phyloP scores from a whole-genome alignment of 2,888 invertebrate species.

The Agriopis marginaria region DNA sequence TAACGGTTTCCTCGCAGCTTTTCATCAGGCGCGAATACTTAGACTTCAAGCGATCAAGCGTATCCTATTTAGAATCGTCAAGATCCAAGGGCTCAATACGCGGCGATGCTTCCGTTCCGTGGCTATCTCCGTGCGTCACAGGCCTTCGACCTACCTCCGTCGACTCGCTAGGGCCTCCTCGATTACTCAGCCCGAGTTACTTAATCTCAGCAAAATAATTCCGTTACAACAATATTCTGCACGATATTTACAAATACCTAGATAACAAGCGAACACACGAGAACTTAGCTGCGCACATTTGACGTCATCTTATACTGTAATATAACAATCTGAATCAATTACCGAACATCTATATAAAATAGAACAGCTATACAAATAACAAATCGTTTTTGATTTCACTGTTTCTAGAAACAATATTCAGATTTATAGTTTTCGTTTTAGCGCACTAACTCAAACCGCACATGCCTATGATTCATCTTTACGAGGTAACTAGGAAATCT shows the following conservation, averaged over 20 bases:
- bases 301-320: slow-evolving; percentile 37
- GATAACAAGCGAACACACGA: slow-evolving; percentile 32
- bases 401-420: slow-evolving; percentile 2
- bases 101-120: slow-evolving; percentile 50
- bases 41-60: neutral
- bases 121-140: slow-evolving; percentile 60
- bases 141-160: slow-evolving; percentile 63
- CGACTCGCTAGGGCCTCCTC: slow-evolving; percentile 31
- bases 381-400: neutral
- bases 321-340: slow-evolving; percentile 38
- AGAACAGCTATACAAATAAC: slow-evolving; percentile 24
- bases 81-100: neutral
- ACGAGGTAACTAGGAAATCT: neutral
- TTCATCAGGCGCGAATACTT: neutral
- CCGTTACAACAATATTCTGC: slow-evolving; percentile 15
- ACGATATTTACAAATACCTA: slow-evolving; percentile 36
- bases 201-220: slow-evolving; percentile 11
- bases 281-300: slow-evolving; percentile 38
- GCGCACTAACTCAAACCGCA: neutral
- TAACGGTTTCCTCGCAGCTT: neutral
- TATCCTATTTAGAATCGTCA: neutral
- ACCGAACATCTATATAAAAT: slow-evolving; percentile 28
- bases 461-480: neutral
- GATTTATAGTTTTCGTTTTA: neutral
- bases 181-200: slow-evolving; percentile 15